phyloP scores from a whole-genome alignment of 2,888 invertebrate genomes.

The Gari tellinella region DNA sequence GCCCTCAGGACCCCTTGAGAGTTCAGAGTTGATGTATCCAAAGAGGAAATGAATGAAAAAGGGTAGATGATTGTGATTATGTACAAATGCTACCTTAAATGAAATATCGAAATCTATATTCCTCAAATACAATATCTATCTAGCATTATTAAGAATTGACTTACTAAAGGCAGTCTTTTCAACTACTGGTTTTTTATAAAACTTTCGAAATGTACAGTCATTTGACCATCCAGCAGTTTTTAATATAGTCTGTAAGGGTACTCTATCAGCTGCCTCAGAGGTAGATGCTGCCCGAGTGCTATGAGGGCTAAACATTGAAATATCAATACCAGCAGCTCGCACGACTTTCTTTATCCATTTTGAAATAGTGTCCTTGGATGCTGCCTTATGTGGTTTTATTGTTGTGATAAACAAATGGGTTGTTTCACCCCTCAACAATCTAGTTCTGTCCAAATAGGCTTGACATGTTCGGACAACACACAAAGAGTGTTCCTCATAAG shows the following conservation, averaged over 20 bases:
- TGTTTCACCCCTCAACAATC: no score
- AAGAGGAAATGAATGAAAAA: not conserved
- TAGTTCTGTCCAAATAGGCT: no score
- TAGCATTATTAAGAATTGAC: not conserved
- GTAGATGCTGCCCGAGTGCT: no score
- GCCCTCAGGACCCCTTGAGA: conserved; percentile 21
- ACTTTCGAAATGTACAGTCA: conserved; percentile 2
- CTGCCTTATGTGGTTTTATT: conserved; percentile 10
- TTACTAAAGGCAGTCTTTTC: conserved; percentile 1
- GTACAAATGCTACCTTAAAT: not conserved
- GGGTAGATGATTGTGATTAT: not conserved
- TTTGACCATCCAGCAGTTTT: conserved; percentile 23
- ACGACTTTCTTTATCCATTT: not conserved
- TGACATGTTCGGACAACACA: no score
- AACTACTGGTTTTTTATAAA: conserved; percentile 9
- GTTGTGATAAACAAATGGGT: not conserved
- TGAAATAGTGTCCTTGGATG: not conserved
- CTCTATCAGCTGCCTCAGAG: not conserved
- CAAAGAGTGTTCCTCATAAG: no score
- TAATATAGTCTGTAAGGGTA: conserved; percentile 14
- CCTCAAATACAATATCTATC: not conserved
- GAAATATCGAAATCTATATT: not conserved
- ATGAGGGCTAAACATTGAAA: no score
- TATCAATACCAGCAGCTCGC: no score
- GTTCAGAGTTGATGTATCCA: conserved; percentile 22